These are phyloP conservation scores for Gymnocypris eckloni DNA, from an alignment of 2,797 vertebrate genomes.

Conservation along the genomic window DNA sequence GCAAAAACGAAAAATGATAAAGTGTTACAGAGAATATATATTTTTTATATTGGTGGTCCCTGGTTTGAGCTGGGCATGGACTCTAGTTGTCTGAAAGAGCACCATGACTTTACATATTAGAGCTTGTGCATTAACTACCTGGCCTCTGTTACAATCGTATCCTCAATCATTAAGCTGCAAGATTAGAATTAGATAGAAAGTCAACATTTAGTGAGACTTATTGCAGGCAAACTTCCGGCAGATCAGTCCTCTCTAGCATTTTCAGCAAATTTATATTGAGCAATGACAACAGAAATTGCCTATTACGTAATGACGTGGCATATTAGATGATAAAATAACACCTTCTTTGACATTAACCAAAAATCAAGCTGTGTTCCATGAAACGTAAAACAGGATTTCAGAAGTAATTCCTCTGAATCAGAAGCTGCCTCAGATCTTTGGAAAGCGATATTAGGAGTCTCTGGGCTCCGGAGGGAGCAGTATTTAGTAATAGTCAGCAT, in stretches of 20 bases:
- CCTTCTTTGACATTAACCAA: background rate
- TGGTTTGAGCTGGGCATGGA: background rate
- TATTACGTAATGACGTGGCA: background rate
- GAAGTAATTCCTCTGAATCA: conserved; percentile 19
- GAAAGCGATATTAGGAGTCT: conserved; percentile 27
- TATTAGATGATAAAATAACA: conserved; percentile 16
- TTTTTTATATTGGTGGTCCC: background rate
- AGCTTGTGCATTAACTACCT: background rate
- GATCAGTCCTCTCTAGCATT: background rate
- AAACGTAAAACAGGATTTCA: conserved; percentile 3
- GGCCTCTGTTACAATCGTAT: background rate
- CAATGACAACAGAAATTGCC: background rate
- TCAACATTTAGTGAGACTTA: background rate
- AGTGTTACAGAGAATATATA: background rate
- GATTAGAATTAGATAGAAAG: background rate
- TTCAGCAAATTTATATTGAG: background rate
- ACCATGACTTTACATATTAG: background rate
- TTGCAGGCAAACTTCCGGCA: background rate
- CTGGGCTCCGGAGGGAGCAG: conserved; percentile 18
- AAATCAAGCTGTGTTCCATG: background rate
- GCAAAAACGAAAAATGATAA: background rate
- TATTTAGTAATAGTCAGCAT: conserved; percentile 46
- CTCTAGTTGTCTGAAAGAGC: background rate
- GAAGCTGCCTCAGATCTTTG: conserved; percentile 34
- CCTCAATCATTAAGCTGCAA: background rate